Evolutionary conservation across 2,113 vertebrate genomes (phyloP).

Genomic region (Xenus cinereus): DNA sequence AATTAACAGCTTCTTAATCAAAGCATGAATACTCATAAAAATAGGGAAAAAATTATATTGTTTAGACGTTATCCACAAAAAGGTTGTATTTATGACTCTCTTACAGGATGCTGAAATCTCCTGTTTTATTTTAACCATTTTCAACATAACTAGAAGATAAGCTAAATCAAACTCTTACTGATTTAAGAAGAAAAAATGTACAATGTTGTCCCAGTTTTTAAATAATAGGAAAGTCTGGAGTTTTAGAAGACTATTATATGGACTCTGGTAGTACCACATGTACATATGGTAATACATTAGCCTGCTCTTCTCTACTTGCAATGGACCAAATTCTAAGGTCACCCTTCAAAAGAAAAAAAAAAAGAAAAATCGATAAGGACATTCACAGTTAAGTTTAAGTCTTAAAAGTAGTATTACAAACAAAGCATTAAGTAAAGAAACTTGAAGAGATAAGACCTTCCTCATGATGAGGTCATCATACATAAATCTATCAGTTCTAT

Average conservation of each 20-base stretch:
- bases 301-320: background rate
- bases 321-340: background rate
- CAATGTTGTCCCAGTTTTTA: background rate
- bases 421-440: background rate
- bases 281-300: background rate
- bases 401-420: background rate
- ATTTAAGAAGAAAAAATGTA: background rate
- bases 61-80: background rate
- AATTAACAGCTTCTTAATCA: background rate
- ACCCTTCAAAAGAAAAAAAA: background rate
- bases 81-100: background rate
- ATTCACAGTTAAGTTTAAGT: background rate
- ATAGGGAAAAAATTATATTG: background rate
- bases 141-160: background rate
- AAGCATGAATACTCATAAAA: background rate
- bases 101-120: background rate
- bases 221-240: background rate
- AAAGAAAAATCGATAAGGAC: rapidly evolving
- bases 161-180: background rate
- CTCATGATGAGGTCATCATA: background rate
- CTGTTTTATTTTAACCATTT: background rate
- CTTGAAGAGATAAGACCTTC: background rate
- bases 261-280: background rate
- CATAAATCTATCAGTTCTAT: background rate
- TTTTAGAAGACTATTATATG: background rate